Conservation (phyloP, 2,888 invertebrate species). For the Orthonevra nobilis region DNA sequence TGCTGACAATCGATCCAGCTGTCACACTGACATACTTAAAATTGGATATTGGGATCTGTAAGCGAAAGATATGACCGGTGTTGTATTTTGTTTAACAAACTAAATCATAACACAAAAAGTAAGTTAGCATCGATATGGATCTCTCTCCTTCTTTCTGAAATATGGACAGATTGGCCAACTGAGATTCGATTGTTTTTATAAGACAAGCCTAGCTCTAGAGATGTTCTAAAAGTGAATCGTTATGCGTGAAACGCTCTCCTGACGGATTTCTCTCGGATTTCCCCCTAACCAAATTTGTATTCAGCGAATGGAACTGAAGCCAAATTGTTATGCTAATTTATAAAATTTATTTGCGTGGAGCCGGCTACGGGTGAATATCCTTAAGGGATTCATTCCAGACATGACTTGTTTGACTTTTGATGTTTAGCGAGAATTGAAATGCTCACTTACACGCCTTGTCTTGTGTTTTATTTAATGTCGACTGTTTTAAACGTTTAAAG, state of each 20-base stretch:
- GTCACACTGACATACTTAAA: constrained; percentile 28
- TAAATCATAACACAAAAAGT: too few species aligned
- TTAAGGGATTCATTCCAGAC: constrained; percentile 1
- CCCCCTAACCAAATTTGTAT: constrained; percentile 13
- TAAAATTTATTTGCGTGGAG: not conserved
- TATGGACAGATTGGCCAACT: too few species aligned
- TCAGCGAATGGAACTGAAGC: constrained; percentile 9
- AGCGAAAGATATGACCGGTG: not conserved
- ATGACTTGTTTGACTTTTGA: not conserved
- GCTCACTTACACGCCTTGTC: too few species aligned
- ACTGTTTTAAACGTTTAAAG: too few species aligned
- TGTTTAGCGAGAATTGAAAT: too few species aligned
- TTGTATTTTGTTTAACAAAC: not conserved
- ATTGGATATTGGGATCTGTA: not conserved
- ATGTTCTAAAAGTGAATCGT: constrained; percentile 10
- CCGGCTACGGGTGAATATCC: constrained; percentile 35
- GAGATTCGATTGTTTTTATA: not conserved
- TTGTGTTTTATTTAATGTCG: too few species aligned
- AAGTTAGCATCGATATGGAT: too few species aligned
- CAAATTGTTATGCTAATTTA: constrained; percentile 39
- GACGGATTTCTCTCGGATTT: not conserved
- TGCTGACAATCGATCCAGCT: constrained; percentile 16
- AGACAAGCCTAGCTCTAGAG: not conserved
- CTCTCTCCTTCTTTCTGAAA: too few species aligned
- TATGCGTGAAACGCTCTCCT: not conserved